Base-by-base conservation (phyloP, 2,888 invertebrate genomes). In the Cheilosia pagana region DNA sequence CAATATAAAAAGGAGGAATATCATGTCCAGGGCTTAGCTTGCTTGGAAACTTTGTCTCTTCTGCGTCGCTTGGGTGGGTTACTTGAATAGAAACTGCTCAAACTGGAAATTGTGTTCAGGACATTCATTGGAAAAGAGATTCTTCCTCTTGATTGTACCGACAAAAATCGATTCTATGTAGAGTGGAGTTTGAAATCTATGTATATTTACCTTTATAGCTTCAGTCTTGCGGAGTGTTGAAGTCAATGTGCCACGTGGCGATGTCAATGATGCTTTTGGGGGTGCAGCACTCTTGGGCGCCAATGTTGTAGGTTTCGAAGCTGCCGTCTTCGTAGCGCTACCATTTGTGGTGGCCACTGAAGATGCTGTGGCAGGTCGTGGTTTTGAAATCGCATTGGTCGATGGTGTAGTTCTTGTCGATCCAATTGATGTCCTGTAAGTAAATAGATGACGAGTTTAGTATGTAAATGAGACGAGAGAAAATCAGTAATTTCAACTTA, bases 161-260 rank as follows among this genome's bases (percentile, higher is more conserved):
- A n/a, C n/a, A 50, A 65, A 65, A 62, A 68, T 45, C 21, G 19
- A 12, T 35, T 19, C 12, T 39, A 31, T 52, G 35, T 21, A 25
- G 6, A 39, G 43, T 2, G n/a, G 5, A 16, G 6, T 0, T 50
- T 39, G 14, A 21, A 21, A 59, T 48, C 19, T 6, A 39, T n/a
- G 31, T 23, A 35, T 62, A 35, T 62, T 86, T 72, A 87, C 87
- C 87, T 87, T 87, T 52, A 87, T 65, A 76, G 87, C 87, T 86
- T 87, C 87, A 81, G 88, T 70, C 86, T 91, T 91, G 35, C 91
- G 91, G 71, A 90, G 75, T 72, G 90, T 89, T 60, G 90, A 90
- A 39, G 88, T 87, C 39, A 90, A 43, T n/a, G 89, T 88, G 78
- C 88, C 87, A 52, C 91, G 90, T 52, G 91, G 91, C 12, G 91